Conservation (phyloP, 2,888 invertebrate species). For the Leucophenga montana region DNA sequence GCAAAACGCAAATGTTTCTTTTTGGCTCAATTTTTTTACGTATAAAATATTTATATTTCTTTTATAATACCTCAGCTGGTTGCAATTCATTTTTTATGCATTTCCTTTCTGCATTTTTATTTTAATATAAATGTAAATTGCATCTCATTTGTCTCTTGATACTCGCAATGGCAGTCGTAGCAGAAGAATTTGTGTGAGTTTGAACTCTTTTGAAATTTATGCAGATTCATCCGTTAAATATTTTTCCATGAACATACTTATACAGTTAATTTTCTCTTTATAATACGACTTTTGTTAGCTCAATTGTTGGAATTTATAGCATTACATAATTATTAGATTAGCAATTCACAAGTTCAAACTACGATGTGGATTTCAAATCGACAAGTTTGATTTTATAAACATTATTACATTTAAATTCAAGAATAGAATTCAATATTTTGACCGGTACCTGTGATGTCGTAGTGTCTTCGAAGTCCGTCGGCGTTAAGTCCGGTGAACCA, state of each 20-base stretch:
- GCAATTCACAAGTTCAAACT: no score
- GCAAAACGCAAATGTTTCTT: neutral
- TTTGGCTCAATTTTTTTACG: neutral
- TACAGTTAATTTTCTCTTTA: neutral
- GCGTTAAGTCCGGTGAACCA: no score
- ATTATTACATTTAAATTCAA: no score
- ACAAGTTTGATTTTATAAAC: no score
- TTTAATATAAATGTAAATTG: constrained; percentile 24
- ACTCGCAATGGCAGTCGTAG: neutral
- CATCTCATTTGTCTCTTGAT: constrained; percentile 8
- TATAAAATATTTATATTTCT: neutral
- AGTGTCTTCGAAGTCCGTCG: no score
- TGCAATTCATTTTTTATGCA: constrained; percentile 1
- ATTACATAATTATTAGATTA: no score
- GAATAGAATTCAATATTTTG: no score
- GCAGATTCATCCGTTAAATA: neutral
- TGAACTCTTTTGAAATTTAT: neutral
- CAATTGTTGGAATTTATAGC: neutral
- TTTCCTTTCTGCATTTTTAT: constrained; percentile 9
- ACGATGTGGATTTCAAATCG: no score
- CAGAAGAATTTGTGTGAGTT: neutral
- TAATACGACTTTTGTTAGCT: neutral
- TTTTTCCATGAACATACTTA: neutral
- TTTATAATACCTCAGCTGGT: no score
- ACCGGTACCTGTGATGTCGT: no score